A percentile compares a stretch with the other conserved stretches of the same genome.
These are phyloP conservation scores for Xiphophorus maculatus DNA, from an alignment of 2,113 vertebrate species.

Conservation along the genomic window DNA sequence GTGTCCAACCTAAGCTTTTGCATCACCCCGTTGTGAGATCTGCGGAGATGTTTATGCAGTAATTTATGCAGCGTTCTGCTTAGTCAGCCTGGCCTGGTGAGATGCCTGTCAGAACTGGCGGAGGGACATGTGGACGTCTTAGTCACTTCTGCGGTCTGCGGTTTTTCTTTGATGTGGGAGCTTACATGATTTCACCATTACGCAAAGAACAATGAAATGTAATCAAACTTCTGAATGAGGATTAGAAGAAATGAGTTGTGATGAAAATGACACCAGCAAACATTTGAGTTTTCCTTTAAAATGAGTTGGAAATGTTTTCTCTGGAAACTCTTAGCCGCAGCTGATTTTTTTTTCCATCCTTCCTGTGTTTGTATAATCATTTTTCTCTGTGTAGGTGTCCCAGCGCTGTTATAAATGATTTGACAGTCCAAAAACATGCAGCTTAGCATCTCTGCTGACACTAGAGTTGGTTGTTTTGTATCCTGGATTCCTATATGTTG, in stretches of 20 bases:
- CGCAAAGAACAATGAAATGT: not conserved
- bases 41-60: conserved; percentile 24
- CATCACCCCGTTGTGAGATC: conserved; percentile 6
- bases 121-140: conserved; percentile 2
- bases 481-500: not conserved
- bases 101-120: conserved; percentile 30
- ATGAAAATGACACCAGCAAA: conserved; percentile 6
- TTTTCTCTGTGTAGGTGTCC: not conserved
- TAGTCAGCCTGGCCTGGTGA: conserved; percentile 1
- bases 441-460: not conserved
- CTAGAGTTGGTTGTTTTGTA: not conserved
- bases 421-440: conserved; percentile 1
- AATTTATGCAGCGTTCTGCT: conserved; percentile 29
- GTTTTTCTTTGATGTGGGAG: conserved; percentile 19
- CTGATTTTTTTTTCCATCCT: not conserved
- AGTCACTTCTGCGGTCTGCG: conserved; percentile 25
- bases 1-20: conserved; percentile 47
- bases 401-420: not conserved
- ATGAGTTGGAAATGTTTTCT: not conserved
- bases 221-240: conserved; percentile 19
- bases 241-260: conserved; percentile 5
- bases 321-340: not conserved
- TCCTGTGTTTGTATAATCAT: not conserved
- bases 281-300: not conserved
- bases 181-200: not conserved